These are phyloP conservation scores for Loriculus beryllinus DNA, from an alignment of 2,797 vertebrate genomes.

Conservation along the genomic window DNA sequence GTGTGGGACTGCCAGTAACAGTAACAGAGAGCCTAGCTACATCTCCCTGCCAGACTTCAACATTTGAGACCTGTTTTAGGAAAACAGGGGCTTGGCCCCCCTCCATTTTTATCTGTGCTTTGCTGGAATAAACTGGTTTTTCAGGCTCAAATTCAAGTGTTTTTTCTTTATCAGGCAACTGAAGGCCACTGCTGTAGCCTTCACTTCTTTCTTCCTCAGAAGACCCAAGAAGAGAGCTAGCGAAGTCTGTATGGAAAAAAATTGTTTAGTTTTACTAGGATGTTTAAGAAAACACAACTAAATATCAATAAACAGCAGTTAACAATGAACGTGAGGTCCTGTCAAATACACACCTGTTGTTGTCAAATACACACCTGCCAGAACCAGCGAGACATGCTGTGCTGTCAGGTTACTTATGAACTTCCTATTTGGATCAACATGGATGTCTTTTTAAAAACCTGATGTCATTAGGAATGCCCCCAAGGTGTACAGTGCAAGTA, in stretches of 20 bases:
- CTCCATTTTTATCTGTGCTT: conserved; percentile 81
- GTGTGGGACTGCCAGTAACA: conserved; percentile 83
- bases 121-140: conserved; percentile 81
- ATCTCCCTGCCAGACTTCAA: conserved; percentile 79
- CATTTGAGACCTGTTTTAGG: conserved; percentile 78
- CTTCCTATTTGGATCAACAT: neutral
- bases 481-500: neutral
- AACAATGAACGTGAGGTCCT: neutral
- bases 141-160: conserved; percentile 94
- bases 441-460: neutral
- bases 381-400: neutral
- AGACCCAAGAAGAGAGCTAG: conserved; percentile 85
- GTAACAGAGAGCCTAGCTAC: conserved; percentile 83
- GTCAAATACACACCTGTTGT: neutral
- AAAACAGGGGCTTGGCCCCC: conserved; percentile 78
- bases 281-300: neutral
- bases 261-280: conserved; percentile 62
- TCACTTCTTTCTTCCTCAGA: conserved; percentile 85
- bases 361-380: neutral
- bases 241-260: conserved; percentile 85
- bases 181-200: conserved; percentile 83
- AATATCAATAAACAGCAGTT: neutral
- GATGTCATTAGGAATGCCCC: neutral
- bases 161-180: conserved; percentile 83
- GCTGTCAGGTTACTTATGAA: neutral